A percentile compares a stretch with the other conserved stretches of the same genome.
Conservation (phyloP, 2,797 vertebrate species). For the Dallia pectoralis region DNA sequence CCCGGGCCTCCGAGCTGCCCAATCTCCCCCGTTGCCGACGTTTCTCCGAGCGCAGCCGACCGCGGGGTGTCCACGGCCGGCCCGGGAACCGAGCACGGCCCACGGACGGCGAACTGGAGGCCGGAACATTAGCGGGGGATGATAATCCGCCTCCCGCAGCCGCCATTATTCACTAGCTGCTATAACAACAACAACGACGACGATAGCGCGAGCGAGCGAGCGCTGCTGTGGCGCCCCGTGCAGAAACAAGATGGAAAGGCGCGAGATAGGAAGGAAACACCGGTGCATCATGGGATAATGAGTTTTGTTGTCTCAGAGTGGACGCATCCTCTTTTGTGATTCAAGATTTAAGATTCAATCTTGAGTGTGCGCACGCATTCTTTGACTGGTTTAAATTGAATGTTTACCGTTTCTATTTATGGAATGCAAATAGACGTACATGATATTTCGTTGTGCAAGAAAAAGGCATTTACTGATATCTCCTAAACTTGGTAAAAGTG, state of each 20-base stretch:
- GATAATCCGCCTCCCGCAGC: conserved; percentile 81
- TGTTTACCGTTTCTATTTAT: not conserved
- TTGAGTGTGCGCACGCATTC: not conserved
- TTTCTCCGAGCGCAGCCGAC: conserved; percentile 69
- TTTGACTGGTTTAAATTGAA: not conserved
- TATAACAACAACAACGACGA: conserved; percentile 70
- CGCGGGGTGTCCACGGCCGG: conserved; percentile 70
- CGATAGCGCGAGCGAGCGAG: too few relatives aligned
- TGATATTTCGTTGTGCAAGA: too few relatives aligned
- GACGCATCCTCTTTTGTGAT: not conserved
- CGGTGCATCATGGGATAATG: conserved; percentile 71
- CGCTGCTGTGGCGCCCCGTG: conserved; percentile 51
- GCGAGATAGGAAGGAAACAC: conserved; percentile 70
- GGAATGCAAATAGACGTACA: too few relatives aligned
- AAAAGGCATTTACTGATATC: too few relatives aligned
- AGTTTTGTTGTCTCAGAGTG: conserved; percentile 31
- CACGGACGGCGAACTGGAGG: conserved; percentile 40
- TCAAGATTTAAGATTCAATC: too few relatives aligned
- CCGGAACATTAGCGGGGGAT: conserved; percentile 71
- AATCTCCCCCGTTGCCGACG: conserved; percentile 69
- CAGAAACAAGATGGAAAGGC: conserved; percentile 81
- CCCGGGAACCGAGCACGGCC: conserved; percentile 85
- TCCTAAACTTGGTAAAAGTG: too few relatives aligned
- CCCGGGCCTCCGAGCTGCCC: conserved; percentile 58
- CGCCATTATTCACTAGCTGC: conserved; percentile 84